These are phyloP conservation scores for Etia nguti DNA, from an alignment of 2,113 vertebrate species.

Conservation along the genomic window DNA sequence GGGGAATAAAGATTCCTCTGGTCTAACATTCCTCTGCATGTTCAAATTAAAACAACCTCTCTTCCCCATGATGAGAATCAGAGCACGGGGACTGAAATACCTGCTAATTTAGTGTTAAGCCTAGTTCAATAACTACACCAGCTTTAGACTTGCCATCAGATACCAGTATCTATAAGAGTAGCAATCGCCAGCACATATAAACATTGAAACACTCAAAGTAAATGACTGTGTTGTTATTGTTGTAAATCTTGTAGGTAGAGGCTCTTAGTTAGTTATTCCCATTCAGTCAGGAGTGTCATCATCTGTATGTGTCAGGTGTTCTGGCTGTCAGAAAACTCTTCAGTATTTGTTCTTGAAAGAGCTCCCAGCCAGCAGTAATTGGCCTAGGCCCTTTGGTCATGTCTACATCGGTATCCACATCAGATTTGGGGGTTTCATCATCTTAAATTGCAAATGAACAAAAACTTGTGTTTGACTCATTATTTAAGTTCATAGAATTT, in stretches of 20 bases:
- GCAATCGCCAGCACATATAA: neutral
- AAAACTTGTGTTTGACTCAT: neutral
- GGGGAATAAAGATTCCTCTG: no score
- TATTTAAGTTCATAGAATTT: accelerated
- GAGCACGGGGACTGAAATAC: neutral
- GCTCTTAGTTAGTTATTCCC: neutral
- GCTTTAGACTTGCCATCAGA: neutral
- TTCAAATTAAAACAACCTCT: accelerated
- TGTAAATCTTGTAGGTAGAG: accelerated
- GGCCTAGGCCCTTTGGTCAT: neutral
- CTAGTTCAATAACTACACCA: neutral
- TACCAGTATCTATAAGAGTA: neutral
- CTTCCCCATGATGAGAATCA: neutral
- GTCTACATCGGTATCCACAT: neutral
- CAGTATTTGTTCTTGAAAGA: neutral
- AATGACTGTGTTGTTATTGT: neutral
- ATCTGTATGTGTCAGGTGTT: accelerated
- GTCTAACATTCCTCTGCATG: neutral
- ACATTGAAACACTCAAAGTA: neutral
- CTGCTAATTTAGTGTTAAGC: neutral
- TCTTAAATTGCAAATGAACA: neutral
- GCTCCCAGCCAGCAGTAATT: neutral
- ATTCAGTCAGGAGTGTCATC: neutral
- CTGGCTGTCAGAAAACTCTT: neutral
- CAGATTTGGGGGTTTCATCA: neutral